phyloP scores from a whole-genome alignment of 1,140 invertebrate genomes.

The Trigoniulus corallinus region DNA sequence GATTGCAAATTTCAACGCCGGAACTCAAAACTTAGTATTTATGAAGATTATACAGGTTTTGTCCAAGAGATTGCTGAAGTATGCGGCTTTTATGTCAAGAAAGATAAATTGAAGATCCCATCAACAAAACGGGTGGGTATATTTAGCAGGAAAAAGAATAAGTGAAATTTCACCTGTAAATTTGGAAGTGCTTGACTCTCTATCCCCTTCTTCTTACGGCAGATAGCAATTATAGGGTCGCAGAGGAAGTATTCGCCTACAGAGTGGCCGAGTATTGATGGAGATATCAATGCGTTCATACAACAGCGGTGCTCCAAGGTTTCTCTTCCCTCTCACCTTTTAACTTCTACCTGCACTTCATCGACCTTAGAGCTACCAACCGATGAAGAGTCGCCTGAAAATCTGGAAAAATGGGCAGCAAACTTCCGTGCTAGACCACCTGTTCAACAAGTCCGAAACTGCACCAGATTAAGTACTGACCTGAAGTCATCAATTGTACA shows the following conservation, averaged over 20 bases:
- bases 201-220: not conserved
- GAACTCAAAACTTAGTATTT: constrained; percentile 36
- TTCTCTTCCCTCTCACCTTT: too few relatives aligned
- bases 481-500: constrained; percentile 45
- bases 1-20: constrained; percentile 61
- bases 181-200: not conserved
- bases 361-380: too few relatives aligned
- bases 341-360: too few relatives aligned
- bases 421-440: constrained; percentile 46
- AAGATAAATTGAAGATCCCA: constrained; percentile 82
- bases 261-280: constrained; percentile 16
- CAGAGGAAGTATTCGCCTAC: constrained; percentile 23
- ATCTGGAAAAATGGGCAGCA: constrained; percentile 24
- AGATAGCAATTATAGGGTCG: not conserved
- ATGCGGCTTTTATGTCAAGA: constrained; percentile 56
- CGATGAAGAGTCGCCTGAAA: not conserved
- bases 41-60: constrained; percentile 69
- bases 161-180: not conserved
- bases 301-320: constrained; percentile 10
- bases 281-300: constrained; percentile 16
- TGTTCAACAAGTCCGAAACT: constrained; percentile 61
- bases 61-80: constrained; percentile 43
- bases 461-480: constrained; percentile 55
- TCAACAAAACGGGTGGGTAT: constrained; percentile 63
- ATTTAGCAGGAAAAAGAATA: too few relatives aligned